Percentiles rank a stretch among this genome's conserved stretches.
Evolutionary conservation across 1,140 invertebrate genomes (phyloP).

Genomic region (Eriosoma lanigerum): DNA sequence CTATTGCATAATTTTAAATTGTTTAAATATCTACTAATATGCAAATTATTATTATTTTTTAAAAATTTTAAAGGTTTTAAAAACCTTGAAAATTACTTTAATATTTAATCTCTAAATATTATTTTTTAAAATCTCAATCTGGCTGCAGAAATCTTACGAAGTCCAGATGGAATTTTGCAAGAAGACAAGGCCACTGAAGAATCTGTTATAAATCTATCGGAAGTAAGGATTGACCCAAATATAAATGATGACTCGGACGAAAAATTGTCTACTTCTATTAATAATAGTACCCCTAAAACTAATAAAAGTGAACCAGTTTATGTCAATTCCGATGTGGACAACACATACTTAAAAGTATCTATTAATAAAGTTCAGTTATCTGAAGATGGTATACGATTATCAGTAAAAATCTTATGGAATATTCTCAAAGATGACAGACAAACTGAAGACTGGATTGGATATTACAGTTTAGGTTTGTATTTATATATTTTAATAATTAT

Average conservation of each 20-base stretch:
- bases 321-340: constrained; percentile 35
- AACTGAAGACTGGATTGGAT: constrained; percentile 37
- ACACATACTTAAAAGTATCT: constrained; percentile 25
- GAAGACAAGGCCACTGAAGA: not conserved
- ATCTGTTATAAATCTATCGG: not conserved
- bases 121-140: constrained; percentile 18
- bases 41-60: not conserved
- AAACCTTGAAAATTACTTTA: constrained; percentile 12
- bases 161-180: constrained; percentile 10
- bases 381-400: constrained; percentile 36
- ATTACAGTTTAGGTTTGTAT: constrained; percentile 24
- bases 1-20: not conserved
- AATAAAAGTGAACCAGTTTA: constrained; percentile 35
- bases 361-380: constrained; percentile 5
- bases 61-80: not conserved
- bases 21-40: too few species aligned
- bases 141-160: constrained; percentile 34
- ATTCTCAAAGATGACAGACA: constrained; percentile 37
- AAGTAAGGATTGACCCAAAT: not conserved
- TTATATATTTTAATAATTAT: not conserved
- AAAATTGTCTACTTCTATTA: constrained; percentile 5
- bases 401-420: constrained; percentile 30
- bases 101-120: not conserved
- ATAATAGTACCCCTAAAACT: not conserved
- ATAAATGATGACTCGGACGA: not conserved